A percentile compares a stretch with the other conserved stretches of the same genome.
Conservation (phyloP, 2,888 invertebrate species). For the Mesoligia furuncula region DNA sequence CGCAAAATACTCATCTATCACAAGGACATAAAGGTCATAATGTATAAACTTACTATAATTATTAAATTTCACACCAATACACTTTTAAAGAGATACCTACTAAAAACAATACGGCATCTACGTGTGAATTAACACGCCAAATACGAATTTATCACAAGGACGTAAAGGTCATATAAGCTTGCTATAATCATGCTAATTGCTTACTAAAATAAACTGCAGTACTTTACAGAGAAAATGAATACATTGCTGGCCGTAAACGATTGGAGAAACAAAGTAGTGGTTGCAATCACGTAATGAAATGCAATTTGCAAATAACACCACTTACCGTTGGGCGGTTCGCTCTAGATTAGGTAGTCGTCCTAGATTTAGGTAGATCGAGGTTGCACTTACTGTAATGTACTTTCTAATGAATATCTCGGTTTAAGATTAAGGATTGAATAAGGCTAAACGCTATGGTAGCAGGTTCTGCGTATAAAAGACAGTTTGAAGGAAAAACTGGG, state of each 20-base stretch:
- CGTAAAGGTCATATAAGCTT: background rate
- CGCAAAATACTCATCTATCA: constrained; percentile 9
- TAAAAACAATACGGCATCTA: background rate
- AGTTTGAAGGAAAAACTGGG: background rate
- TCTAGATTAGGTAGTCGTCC: constrained; percentile 58
- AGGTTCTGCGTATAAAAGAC: background rate
- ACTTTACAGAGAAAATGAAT: background rate
- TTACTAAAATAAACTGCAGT: background rate
- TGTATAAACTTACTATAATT: background rate
- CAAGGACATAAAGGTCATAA: background rate
- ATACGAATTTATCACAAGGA: background rate
- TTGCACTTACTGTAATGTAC: constrained; percentile 50
- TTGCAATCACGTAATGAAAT: constrained; percentile 25
- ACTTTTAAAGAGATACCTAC: no score
- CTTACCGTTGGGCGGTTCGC: constrained; percentile 33
- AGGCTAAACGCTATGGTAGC: background rate
- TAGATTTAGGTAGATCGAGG: constrained; percentile 52
- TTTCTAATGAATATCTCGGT: constrained; percentile 60
- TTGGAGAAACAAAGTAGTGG: background rate
- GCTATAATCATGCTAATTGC: background rate
- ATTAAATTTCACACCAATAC: no score
- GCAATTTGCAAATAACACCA: constrained; percentile 20
- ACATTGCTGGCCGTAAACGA: constrained; percentile 10
- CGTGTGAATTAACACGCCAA: background rate
- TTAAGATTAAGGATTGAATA: constrained; percentile 36